Base-by-base conservation (phyloP, 2,888 invertebrate genomes). In the Meta bourneti region DNA sequence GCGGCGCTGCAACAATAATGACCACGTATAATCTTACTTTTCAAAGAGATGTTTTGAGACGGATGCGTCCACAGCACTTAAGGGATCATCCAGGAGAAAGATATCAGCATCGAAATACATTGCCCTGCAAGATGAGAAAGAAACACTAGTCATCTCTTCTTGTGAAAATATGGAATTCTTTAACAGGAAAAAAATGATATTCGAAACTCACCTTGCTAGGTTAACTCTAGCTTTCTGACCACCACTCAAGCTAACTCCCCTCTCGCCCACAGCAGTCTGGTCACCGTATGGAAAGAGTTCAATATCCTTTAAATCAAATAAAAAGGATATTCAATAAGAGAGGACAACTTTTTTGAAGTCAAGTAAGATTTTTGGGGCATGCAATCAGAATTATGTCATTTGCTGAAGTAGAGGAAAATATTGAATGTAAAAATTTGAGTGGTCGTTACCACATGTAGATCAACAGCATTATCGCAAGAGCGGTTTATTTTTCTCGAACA, bases 161-260 rank as follows among this genome's bases (percentile, higher is more conserved):
- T 34, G 34, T 34, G 34, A 34, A 34, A 34, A 34, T 34, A 4
- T 4, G 34, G 1, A 4, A 49, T 51, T 34, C 19, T 0, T 2
- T 6, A 61, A 75, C 19, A 51, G 70, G 0, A 49, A 1, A 83
- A 9, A 6, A 54, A 11, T 13, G n/a, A 13, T 19, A 19, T 34
- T 4, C 19, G 7, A 51, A n/a, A 19, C 34, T 61, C 85, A 93
- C 93, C 93, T 93, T 16, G 96, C 96, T 52, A 96, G 94, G 11
- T 95, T 95, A 6, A 96, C 96, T 93, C 99, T 96, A 0, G 98
- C 97, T 93, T 97, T 97, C 95, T 99, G 99, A 0, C 99, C 99
- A 7, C 99, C 99, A 93, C 98, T 99, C 69, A 99, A 95, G 1
- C 98, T 98, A 91, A 97, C 96, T 0, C 98, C 98, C 78, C 97